Percentiles rank a stretch among this genome's conserved stretches.
Evolutionary conservation across 2,797 vertebrate species (phyloP).

Genomic region (Acrocephalus scirpaceus): DNA sequence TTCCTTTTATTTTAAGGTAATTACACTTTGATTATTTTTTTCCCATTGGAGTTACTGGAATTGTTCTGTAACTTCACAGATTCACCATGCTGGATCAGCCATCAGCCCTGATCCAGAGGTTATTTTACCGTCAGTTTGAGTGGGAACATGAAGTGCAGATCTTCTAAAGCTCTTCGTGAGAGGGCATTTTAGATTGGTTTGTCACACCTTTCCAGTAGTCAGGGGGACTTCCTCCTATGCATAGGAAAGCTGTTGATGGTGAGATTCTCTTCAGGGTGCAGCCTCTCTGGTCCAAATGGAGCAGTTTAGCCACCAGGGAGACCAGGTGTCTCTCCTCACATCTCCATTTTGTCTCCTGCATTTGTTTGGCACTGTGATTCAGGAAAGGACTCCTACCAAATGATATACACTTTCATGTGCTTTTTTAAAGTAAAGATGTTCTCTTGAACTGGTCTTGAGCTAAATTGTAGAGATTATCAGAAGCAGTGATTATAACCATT

Average conservation of each 20-base stretch:
- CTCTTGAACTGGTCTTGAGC: background rate
- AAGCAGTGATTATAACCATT: background rate
- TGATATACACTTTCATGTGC: accelerated
- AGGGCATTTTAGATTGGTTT: background rate
- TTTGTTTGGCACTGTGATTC: background rate
- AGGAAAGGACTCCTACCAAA: background rate
- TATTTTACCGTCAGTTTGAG: background rate
- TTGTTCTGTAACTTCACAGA: background rate
- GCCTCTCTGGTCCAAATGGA: background rate
- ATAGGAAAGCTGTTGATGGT: background rate
- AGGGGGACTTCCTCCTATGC: accelerated
- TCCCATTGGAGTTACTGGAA: background rate
- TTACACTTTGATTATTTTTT: background rate
- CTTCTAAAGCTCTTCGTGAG: background rate
- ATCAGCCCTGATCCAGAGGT: background rate
- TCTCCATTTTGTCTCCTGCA: background rate
- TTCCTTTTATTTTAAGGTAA: background rate
- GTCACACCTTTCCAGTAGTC: background rate
- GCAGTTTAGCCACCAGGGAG: background rate
- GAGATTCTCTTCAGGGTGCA: background rate
- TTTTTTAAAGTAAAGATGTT: background rate
- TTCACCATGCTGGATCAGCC: background rate
- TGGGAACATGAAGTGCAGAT: background rate
- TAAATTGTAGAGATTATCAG: background rate
- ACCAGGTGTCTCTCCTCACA: background rate